Base-by-base conservation (phyloP, 2,797 vertebrate species). In the Leptodactylus fallax region DNA sequence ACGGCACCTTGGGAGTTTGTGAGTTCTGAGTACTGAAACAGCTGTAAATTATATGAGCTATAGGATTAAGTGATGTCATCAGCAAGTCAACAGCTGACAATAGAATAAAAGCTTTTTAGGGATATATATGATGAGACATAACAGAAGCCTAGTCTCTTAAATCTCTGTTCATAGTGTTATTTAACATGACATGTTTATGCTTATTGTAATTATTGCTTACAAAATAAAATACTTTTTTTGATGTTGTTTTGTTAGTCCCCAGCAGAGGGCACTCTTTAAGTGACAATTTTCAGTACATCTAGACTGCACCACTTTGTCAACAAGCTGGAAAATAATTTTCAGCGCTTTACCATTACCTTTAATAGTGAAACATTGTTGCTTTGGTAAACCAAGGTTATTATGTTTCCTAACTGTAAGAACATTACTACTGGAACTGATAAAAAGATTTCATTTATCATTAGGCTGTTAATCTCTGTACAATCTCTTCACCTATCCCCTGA, bases 41-140 rank as follows among this genome's bases (percentile, higher is more conserved):
- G 87, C 84, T 89, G 87, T 51, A 49, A 56, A 82, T 65, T 78
- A 77, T 78, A 56, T 53, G 56, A 81, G 82, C 63, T 69, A 25
- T 60, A 69, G 69, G 21, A 69, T 81, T 60, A 53, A 53, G 51
- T 78, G 60, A 86, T 82, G 82, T 80, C 82, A 86, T 81, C 77
- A 74, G 21, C 61, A 47, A 45, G 36, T 77, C 61, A 86, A 60
- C 83, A 89, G 83, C 83, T 88, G 79, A 80, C 56, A 56, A 10
- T 85, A 78, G 76, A 81, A 77, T 82, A 63, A 61, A 53, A 67
- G 56, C 55, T 83, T 25, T 21, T n/a, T 47, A 81, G 23, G 69
- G 77, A 60, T 17, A 27, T 69, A 49, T 69, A 81, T 23, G 45
- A 21, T 71, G 36, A 69, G 79, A 78, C 61, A 81, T 36, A 87